Percentiles rank a stretch among this genome's conserved stretches.
phyloP scores from a whole-genome alignment of 1,140 invertebrate species.

The Calephelis nemesis region DNA sequence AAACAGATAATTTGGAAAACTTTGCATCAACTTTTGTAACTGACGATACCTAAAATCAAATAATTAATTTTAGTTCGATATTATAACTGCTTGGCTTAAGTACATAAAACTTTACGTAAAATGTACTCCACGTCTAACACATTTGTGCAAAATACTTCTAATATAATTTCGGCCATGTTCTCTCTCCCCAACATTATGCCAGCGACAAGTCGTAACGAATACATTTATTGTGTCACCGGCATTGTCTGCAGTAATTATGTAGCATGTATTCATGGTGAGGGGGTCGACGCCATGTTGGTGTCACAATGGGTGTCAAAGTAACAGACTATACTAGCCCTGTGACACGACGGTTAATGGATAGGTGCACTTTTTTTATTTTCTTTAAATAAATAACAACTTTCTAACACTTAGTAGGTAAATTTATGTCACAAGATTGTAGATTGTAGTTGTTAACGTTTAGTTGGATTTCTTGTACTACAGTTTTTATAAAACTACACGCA shows the following conservation, averaged over 20 bases:
- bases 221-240: conserved; percentile 24
- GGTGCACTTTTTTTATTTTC: conserved; percentile 12
- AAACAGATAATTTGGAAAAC: too few relatives aligned
- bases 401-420: not conserved
- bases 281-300: conserved; percentile 12
- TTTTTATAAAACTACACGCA: too few relatives aligned
- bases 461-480: too few relatives aligned
- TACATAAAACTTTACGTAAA: too few relatives aligned
- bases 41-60: too few relatives aligned
- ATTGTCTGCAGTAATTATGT: conserved; percentile 40
- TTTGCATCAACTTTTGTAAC: too few relatives aligned
- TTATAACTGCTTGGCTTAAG: too few relatives aligned
- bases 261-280: conserved; percentile 31
- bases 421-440: not conserved
- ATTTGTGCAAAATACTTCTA: conserved; percentile 4
- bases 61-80: too few relatives aligned
- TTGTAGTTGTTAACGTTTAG: too few relatives aligned
- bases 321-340: conserved; percentile 5
- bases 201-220: conserved; percentile 29
- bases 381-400: not conserved
- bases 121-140: too few relatives aligned
- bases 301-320: conserved; percentile 18
- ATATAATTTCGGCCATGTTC: conserved; percentile 24
- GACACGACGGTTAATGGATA: not conserved
- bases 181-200: conserved; percentile 12